Percentiles rank a stretch among this genome's conserved stretches.
Conservation (phyloP, 2,797 vertebrate genomes). For the Cercopithecus diana region DNA sequence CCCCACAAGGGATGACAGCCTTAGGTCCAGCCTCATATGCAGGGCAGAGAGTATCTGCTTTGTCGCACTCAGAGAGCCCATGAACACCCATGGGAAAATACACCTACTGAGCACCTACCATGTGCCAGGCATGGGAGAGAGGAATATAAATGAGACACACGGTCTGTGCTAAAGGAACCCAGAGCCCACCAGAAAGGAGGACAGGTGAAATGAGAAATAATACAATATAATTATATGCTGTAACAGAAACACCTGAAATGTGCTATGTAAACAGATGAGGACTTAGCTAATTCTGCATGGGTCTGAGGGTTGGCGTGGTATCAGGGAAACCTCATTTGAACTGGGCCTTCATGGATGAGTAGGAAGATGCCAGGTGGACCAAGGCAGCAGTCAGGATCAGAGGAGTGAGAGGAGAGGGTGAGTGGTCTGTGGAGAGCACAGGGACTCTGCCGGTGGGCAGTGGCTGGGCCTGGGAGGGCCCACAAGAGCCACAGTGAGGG, state of each 20-base stretch:
- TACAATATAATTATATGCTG: background rate
- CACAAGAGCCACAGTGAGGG: background rate
- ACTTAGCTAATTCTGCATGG: background rate
- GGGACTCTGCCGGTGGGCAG: background rate
- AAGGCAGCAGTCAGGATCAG: background rate
- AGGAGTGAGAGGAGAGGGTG: background rate
- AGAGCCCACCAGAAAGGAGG: background rate
- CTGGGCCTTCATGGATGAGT: background rate
- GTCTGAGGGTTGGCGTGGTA: no score
- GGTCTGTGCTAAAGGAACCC: background rate
- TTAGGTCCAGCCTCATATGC: background rate
- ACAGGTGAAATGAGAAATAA: background rate
- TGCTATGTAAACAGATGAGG: background rate
- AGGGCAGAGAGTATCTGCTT: background rate
- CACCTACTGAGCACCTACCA: background rate
- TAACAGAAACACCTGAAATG: background rate
- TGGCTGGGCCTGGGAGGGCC: no score
- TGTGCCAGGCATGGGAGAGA: background rate
- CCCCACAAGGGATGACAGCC: background rate
- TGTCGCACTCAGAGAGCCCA: background rate
- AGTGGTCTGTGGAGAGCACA: background rate
- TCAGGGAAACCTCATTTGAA: background rate
- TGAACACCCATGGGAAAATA: background rate
- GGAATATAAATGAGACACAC: background rate
- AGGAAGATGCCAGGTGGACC: background rate